Evolutionary conservation across 1,140 invertebrate genomes (phyloP).

Genomic region (Cheumatopsyche charites): DNA sequence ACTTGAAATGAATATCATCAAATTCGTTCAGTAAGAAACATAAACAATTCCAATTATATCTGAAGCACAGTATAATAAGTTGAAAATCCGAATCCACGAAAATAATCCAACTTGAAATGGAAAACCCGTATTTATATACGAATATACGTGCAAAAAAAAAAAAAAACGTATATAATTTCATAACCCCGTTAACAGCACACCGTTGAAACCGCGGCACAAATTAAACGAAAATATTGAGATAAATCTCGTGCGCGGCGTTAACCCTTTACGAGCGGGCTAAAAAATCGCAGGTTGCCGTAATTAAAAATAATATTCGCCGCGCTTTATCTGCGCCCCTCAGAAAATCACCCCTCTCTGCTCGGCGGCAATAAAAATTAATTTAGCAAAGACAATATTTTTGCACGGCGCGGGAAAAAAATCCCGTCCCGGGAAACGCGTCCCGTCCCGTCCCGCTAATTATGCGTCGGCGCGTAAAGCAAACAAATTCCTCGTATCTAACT

Average conservation of each 20-base stretch:
- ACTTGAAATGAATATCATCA: too few species aligned
- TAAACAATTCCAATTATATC: too few species aligned
- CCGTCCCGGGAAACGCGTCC: background rate
- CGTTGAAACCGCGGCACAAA: slow-evolving; percentile 1
- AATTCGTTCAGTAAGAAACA: too few species aligned
- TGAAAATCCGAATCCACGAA: too few species aligned
- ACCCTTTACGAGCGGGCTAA: slow-evolving; percentile 6
- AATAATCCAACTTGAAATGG: too few species aligned
- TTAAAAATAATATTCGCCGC: slow-evolving; percentile 34
- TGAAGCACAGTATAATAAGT: too few species aligned
- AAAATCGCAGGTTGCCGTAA: slow-evolving; percentile 27
- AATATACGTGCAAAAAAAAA: too few species aligned
- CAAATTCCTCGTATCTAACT: background rate
- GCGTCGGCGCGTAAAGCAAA: slow-evolving; percentile 22
- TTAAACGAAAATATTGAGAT: slow-evolving; percentile 31
- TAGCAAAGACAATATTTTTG: slow-evolving; percentile 39
- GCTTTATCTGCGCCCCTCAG: background rate
- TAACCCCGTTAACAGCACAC: too few species aligned
- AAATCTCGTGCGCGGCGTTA: slow-evolving; percentile 21
- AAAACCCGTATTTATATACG: too few species aligned
- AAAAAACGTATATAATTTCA: too few species aligned
- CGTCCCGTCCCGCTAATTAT: slow-evolving; percentile 22
- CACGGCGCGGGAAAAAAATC: background rate
- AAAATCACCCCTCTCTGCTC: background rate
- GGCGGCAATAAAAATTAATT: slow-evolving; percentile 34